Base-by-base conservation (phyloP, 2,888 invertebrate species). In the Ophion slaviceki region DNA sequence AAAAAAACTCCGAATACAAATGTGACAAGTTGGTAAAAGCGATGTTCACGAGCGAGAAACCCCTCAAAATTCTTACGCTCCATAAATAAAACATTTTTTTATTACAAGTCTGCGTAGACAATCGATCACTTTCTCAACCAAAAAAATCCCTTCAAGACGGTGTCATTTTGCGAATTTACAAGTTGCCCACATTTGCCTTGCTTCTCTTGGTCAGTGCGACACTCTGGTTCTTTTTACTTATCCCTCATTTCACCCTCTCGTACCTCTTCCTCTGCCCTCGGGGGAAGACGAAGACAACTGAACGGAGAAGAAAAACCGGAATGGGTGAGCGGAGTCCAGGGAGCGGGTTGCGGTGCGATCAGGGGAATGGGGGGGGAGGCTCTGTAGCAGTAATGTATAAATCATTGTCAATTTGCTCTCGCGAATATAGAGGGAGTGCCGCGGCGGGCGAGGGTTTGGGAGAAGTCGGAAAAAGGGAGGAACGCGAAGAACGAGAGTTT, bases 371-470 rank as follows among this genome's bases (percentile, higher is more conserved):
- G 11, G 40, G 6, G n/a, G 20, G 11, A 14, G 24, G 59, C 2
- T 32, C 45, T 59, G 40, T 40, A 17, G 66, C 28, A 32, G 72
- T 85, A 78, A 86, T 86, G 80, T 75, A 86, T 86, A 83, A 86
- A 86, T 86, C 83, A 86, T 83, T 78, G 86, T 80, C 83, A 83
- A 83, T 86, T 86, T 83, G 80, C 70, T 83, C 74, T 2, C 17
- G 80, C 64, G 78, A 70, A 74, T 77, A 75, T 71, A 83, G 20
- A 59, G 40, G 8, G 40, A 40, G 40, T 40, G 40, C 40, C 40
- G 40, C 7, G 8, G 40, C 40, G 1, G 40, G 40, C 7, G 6
- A 1, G 40, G 40, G 40, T 40, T 40, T 6, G 40, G 40, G 74
- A 17, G 67, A 36, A 67, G 20, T 24, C 32, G 47, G 45, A 62